Evolutionary conservation across 2,888 invertebrate species (phyloP).

Genomic region (Masnerella sp.): DNA sequence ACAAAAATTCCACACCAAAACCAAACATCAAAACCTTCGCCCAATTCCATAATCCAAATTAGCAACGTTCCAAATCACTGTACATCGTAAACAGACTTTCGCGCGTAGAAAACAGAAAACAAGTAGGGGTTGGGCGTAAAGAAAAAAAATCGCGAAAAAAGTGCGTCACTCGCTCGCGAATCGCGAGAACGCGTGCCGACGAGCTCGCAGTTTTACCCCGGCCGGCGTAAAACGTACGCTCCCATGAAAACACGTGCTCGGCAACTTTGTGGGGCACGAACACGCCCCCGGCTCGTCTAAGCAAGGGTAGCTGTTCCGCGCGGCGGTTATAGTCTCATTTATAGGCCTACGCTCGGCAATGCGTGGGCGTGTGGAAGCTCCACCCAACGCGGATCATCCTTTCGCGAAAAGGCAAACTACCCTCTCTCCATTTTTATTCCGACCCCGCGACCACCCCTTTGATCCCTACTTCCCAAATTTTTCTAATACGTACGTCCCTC

Average conservation of each 20-base stretch:
- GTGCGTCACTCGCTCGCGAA: conserved; percentile 19
- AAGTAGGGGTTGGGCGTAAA: no score
- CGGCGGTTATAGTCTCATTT: conserved; percentile 55
- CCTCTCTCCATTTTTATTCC: conserved; percentile 47
- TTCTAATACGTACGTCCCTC: background rate
- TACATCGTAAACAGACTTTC: no score
- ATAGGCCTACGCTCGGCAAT: conserved; percentile 61
- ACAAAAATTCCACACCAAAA: no score
- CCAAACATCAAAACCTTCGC: no score
- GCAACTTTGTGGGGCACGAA: conserved; percentile 68
- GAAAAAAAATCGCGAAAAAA: no score
- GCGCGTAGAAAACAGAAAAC: no score
- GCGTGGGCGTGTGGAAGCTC: conserved; percentile 65
- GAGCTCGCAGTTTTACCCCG: conserved; percentile 37
- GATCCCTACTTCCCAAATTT: conserved; percentile 35
- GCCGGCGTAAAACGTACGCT: conserved; percentile 46
- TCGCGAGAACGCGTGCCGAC: conserved; percentile 25
- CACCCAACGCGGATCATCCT: conserved; percentile 63
- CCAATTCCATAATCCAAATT: no score
- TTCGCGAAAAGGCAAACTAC: conserved; percentile 55
- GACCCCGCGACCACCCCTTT: conserved; percentile 9
- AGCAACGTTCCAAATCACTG: no score
- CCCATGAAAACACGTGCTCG: conserved; percentile 61
- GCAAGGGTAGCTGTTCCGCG: conserved; percentile 53
- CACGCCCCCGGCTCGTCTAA: conserved; percentile 71